Evolutionary conservation across 2,888 invertebrate genomes (phyloP).

Genomic region (Chromoteleia sp.): DNA sequence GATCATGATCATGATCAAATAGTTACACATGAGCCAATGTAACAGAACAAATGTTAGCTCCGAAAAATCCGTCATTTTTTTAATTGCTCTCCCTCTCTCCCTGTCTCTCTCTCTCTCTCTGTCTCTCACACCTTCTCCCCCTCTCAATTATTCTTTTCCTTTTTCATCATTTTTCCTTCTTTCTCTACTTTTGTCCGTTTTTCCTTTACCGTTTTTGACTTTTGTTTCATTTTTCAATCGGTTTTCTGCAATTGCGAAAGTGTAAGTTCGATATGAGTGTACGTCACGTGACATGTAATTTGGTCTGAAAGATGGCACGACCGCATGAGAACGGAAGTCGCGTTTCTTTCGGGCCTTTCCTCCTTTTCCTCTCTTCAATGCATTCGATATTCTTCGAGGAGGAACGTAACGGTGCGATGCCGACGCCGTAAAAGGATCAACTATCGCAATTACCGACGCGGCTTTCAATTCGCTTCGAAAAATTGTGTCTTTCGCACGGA

Average conservation of each 20-base stretch:
- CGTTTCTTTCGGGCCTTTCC: conserved; percentile 71
- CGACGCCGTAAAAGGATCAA: conserved; percentile 57
- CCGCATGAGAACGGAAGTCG: conserved; percentile 78
- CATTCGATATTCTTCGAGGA: conserved; percentile 47
- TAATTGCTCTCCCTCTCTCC: too few species aligned
- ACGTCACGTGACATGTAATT: conserved; percentile 77
- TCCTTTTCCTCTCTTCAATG: conserved; percentile 43
- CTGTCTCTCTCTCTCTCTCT: too few species aligned
- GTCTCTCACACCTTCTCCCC: too few species aligned
- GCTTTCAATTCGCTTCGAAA: conserved; percentile 65
- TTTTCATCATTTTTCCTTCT: neutral
- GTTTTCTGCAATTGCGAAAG: conserved; percentile 28
- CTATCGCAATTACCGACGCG: conserved; percentile 16
- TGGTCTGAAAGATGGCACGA: conserved; percentile 74
- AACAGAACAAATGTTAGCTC: too few species aligned
- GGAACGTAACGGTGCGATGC: conserved; percentile 55
- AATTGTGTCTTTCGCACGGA: conserved; percentile 69
- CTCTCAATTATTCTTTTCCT: too few species aligned
- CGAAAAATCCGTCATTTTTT: too few species aligned
- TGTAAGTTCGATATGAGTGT: conserved; percentile 71
- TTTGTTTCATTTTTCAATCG: conserved; percentile 1
- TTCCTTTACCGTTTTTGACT: neutral
- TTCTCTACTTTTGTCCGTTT: neutral
- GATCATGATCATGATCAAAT: too few species aligned
- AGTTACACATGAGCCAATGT: too few species aligned